Evolutionary conservation across 2,113 vertebrate species (phyloP).

Genomic region (Microcebus jonahi): DNA sequence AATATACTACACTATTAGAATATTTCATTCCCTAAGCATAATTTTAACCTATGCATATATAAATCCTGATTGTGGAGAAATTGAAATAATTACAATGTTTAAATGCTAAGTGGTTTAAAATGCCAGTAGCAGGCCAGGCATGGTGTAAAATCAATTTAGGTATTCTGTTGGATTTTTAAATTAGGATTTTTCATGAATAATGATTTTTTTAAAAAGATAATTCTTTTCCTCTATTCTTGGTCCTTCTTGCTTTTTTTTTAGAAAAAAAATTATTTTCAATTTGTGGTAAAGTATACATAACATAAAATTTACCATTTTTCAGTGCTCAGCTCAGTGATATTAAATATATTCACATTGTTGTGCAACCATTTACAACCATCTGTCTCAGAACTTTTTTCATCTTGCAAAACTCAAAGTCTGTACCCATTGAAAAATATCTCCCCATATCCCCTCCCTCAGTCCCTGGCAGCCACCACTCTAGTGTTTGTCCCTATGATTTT

Average conservation of each 20-base stretch:
- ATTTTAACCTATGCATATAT: not conserved
- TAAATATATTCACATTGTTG: not conserved
- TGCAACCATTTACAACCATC: too few relatives aligned
- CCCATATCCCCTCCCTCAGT: not conserved
- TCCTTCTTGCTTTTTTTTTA: not conserved
- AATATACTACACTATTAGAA: not conserved
- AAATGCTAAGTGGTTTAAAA: not conserved
- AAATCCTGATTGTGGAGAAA: not conserved
- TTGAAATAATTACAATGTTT: not conserved
- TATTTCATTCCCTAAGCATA: not conserved
- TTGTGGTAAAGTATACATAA: not conserved
- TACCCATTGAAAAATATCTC: not conserved
- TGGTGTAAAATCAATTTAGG: not conserved
- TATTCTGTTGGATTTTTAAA: not conserved
- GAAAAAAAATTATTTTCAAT: not conserved
- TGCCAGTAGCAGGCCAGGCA: not conserved
- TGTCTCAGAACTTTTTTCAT: not conserved
- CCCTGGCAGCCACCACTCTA: not conserved
- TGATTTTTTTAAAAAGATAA: not conserved
- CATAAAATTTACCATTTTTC: not conserved
- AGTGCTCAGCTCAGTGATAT: not conserved
- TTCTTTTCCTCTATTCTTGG: not conserved
- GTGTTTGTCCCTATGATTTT: not conserved
- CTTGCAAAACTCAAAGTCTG: not conserved
- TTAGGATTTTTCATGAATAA: not conserved